Percentiles rank a stretch among this genome's conserved stretches.
These are phyloP conservation scores for Crenuchus spilurus DNA, from an alignment of 2,797 vertebrate species.

Conservation along the genomic window DNA sequence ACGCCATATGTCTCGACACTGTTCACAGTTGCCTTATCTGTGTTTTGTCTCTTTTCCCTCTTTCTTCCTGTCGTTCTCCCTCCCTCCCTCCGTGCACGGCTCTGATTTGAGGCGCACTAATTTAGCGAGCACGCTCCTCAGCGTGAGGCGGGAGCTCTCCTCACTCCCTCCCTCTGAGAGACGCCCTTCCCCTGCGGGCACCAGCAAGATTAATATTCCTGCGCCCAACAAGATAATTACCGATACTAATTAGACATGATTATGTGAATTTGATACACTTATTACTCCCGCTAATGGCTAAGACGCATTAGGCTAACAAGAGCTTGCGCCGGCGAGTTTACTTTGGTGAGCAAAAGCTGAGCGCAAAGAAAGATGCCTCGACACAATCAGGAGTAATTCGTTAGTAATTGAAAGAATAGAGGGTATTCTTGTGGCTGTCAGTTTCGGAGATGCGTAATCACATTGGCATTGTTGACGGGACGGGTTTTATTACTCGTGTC, in stretches of 20 bases:
- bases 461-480: constrained; percentile 59
- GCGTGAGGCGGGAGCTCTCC: constrained; percentile 77
- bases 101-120: constrained; percentile 81
- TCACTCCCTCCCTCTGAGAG: constrained; percentile 75
- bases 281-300: constrained; percentile 90
- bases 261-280: constrained; percentile 96
- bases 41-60: constrained; percentile 38
- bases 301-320: constrained; percentile 87
- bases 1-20: constrained; percentile 28
- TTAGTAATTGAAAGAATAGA: constrained; percentile 59
- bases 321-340: constrained; percentile 80
- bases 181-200: constrained; percentile 86
- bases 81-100: constrained; percentile 56
- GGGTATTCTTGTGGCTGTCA: constrained; percentile 55
- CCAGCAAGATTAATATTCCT: constrained; percentile 93
- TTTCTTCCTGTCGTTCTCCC: constrained; percentile 34
- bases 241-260: constrained; percentile 99
- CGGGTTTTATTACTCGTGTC: constrained; percentile 52
- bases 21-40: constrained; percentile 34
- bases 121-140: constrained; percentile 78
- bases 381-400: constrained; percentile 59
- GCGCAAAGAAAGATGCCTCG: constrained; percentile 39
- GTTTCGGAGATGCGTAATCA: constrained; percentile 48
- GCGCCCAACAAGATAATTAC: constrained; percentile 96
- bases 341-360: constrained; percentile 64